phyloP scores from a whole-genome alignment of 2,113 vertebrate genomes.

The Laterallus jamaicensis region DNA sequence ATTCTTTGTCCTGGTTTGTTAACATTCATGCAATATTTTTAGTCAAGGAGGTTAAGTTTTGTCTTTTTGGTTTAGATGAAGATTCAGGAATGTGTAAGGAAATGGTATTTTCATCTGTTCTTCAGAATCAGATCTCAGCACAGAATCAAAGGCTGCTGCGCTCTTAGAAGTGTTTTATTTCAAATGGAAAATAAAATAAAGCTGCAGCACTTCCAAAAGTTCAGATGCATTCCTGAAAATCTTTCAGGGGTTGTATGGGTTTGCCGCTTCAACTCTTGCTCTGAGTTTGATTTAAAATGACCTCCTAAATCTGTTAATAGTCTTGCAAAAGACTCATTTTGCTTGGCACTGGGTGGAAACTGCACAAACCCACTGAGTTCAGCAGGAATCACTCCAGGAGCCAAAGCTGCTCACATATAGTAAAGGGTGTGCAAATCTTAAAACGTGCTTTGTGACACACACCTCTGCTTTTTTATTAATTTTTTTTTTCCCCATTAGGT shows the following conservation, averaged over 20 bases:
- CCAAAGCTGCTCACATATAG: not conserved
- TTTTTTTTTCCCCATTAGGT: not conserved
- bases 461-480: no score
- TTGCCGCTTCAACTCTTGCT: constrained; percentile 9
- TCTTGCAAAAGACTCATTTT: not conserved
- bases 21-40: not conserved
- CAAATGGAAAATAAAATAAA: constrained; percentile 53
- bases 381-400: constrained; percentile 11
- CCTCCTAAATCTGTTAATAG: constrained; percentile 44
- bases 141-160: constrained; percentile 20
- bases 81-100: constrained; percentile 12
- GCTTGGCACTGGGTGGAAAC: constrained; percentile 6
- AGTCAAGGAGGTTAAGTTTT: not conserved
- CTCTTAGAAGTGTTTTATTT: constrained; percentile 45
- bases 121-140: constrained; percentile 21
- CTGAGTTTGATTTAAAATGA: constrained; percentile 37
- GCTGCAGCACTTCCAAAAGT: not conserved
- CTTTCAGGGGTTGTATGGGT: constrained; percentile 34
- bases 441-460: not conserved
- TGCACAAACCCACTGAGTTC: not conserved
- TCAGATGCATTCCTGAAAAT: constrained; percentile 51
- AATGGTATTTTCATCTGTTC: constrained; percentile 38
- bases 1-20: constrained; percentile 21
- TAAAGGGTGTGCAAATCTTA: not conserved
- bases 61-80: not conserved